These are phyloP conservation scores for Strigamia crassipes DNA, from an alignment of 2,888 invertebrate species.

Conservation along the genomic window DNA sequence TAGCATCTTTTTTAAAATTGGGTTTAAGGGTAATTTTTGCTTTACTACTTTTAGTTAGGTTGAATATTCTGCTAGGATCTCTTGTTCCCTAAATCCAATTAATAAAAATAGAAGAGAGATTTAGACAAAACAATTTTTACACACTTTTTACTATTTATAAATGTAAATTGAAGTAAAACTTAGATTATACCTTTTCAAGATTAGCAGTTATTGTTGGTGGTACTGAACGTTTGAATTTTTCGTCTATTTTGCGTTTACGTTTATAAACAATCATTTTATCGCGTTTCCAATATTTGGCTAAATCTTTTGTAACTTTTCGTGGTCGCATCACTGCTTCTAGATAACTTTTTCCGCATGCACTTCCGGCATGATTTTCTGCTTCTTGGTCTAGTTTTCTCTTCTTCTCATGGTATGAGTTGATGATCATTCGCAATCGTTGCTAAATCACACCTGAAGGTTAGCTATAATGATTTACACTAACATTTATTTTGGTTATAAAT, in stretches of 20 bases:
- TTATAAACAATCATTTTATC: background rate
- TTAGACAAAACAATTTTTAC: no score
- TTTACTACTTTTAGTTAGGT: background rate
- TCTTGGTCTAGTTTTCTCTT: background rate
- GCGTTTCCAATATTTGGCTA: background rate
- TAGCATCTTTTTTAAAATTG: background rate
- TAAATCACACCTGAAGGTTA: background rate
- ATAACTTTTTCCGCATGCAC: background rate
- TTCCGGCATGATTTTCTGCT: background rate
- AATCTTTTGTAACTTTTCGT: background rate
- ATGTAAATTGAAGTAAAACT: no score
- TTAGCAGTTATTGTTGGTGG: background rate
- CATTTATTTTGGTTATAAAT: background rate
- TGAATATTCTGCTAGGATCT: background rate
- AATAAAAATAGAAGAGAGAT: no score
- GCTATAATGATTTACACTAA: background rate
- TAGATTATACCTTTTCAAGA: no score
- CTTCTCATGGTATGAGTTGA: background rate
- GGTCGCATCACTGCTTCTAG: background rate
- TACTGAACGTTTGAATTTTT: background rate
- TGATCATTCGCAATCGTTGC: background rate
- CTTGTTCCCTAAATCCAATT: background rate
- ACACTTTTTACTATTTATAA: no score
- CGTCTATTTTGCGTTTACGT: background rate
- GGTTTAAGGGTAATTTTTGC: background rate